These are phyloP conservation scores for Drosophila murphyi DNA, from an alignment of 1,140 invertebrate species.

Conservation along the genomic window DNA sequence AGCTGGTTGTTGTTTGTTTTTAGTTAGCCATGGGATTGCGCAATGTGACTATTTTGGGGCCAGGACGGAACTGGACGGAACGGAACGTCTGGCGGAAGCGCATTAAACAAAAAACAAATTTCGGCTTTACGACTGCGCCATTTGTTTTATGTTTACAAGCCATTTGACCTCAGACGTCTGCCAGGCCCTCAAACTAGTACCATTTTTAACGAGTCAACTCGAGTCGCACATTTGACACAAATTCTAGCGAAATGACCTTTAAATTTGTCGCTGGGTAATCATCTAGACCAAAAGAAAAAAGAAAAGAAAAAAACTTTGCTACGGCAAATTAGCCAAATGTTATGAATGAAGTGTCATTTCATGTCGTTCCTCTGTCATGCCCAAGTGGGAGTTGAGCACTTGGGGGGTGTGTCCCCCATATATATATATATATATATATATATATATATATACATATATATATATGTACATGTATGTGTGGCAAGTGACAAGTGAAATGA, in stretches of 20 bases:
- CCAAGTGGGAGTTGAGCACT: constrained; percentile 28
- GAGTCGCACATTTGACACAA: constrained; percentile 21
- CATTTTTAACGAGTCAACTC: constrained; percentile 25
- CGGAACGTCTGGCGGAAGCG: constrained; percentile 41
- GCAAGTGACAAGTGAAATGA: constrained; percentile 6
- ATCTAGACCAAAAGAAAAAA: not conserved
- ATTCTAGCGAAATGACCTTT: constrained; percentile 49
- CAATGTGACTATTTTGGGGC: constrained; percentile 26
- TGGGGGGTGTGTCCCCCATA: constrained; percentile 42
- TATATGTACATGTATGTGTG: too few species aligned
- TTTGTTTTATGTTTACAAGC: constrained; percentile 71
- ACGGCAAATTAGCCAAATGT: constrained; percentile 32
- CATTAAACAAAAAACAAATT: constrained; percentile 45
- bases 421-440: not conserved
- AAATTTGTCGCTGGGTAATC: constrained; percentile 20
- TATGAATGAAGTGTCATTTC: constrained; percentile 30
- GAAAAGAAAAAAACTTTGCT: not conserved
- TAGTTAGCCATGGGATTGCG: constrained; percentile 42
- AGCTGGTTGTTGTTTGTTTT: constrained; percentile 1
- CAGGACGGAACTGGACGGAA: constrained; percentile 11
- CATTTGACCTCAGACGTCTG: constrained; percentile 68
- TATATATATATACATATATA: too few species aligned
- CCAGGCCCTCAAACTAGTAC: not conserved
- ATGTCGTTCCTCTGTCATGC: constrained; percentile 2
- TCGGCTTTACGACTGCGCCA: constrained; percentile 54